A percentile compares a stretch with the other conserved stretches of the same genome.
These are phyloP conservation scores for Xenopus tropicalis DNA, from an alignment of 2,113 vertebrate species.

Conservation along the genomic window DNA sequence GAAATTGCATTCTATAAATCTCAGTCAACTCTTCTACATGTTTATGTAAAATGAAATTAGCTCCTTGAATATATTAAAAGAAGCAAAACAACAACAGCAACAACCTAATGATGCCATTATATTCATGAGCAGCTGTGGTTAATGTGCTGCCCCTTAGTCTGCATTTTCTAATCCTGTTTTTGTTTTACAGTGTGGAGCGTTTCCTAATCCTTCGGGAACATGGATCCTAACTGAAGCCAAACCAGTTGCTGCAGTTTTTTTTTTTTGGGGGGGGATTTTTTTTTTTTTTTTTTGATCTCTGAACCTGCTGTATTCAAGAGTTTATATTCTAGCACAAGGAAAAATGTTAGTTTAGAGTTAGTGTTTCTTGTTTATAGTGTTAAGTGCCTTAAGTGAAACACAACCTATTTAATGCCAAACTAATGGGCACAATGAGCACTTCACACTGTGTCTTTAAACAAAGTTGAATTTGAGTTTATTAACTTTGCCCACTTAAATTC, in stretches of 20 bases:
- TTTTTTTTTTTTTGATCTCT: conserved; percentile 29
- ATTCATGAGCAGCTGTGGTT: too few relatives aligned
- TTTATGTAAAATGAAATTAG: too few relatives aligned
- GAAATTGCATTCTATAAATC: too few relatives aligned
- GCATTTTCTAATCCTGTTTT: too few relatives aligned
- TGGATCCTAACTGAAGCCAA: conserved; percentile 15
- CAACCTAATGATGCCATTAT: too few relatives aligned
- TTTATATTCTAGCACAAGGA: conserved; percentile 53
- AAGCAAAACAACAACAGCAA: neutral
- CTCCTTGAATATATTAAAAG: too few relatives aligned
- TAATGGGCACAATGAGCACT: conserved; percentile 28
- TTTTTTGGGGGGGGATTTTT: too few relatives aligned
- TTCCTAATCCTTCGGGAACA: conserved; percentile 47
- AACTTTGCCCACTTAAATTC: too few relatives aligned
- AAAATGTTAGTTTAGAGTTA: conserved; percentile 24
- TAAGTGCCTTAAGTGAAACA: conserved; percentile 55
- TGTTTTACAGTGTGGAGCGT: conserved; percentile 47
- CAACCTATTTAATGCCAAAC: conserved; percentile 46
- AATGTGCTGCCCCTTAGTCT: too few relatives aligned
- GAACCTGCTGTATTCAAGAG: conserved; percentile 54
- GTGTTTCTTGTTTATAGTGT: conserved; percentile 32
- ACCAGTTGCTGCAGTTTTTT: conserved; percentile 35
- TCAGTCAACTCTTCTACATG: too few relatives aligned
- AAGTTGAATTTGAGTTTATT: neutral
- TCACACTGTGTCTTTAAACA: conserved; percentile 39